These are phyloP conservation scores for Mycteria americana DNA, from an alignment of 2,797 vertebrate species.

Conservation along the genomic window DNA sequence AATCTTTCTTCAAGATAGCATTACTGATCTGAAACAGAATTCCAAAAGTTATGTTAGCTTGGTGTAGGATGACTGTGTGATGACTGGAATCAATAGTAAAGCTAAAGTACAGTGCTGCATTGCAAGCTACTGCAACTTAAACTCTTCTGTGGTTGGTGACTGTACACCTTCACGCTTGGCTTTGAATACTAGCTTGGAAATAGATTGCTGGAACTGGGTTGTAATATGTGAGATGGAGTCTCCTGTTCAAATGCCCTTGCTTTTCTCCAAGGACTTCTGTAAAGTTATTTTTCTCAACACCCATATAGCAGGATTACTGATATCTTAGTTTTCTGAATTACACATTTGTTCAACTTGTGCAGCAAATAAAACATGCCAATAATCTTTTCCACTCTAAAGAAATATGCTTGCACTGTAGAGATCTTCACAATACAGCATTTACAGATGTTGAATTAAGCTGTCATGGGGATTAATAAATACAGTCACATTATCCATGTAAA, in stretches of 20 bases:
- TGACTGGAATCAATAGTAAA: neutral
- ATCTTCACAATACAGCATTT: rapidly evolving
- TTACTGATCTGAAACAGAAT: neutral
- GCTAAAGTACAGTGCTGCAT: neutral
- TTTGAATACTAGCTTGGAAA: neutral
- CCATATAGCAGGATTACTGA: neutral
- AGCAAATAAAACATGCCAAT: neutral
- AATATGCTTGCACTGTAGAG: neutral
- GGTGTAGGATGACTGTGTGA: too few relatives aligned
- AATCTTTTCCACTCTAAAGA: neutral
- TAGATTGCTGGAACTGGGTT: rapidly evolving
- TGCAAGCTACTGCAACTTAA: neutral
- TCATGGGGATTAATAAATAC: neutral
- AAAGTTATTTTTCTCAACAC: neutral
- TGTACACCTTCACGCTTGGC: neutral
- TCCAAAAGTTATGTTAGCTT: neutral
- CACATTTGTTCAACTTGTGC: neutral
- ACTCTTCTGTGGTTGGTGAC: neutral
- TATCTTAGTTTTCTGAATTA: neutral
- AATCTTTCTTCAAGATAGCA: neutral
- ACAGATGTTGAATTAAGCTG: neutral
- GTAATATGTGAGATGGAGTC: too few relatives aligned
- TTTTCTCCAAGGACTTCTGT: neutral
- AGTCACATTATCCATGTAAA: neutral
- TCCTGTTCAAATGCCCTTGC: neutral